These are phyloP conservation scores for Sinocyclocheilus anophthalmus DNA, from an alignment of 2,113 vertebrate species.

Conservation along the genomic window DNA sequence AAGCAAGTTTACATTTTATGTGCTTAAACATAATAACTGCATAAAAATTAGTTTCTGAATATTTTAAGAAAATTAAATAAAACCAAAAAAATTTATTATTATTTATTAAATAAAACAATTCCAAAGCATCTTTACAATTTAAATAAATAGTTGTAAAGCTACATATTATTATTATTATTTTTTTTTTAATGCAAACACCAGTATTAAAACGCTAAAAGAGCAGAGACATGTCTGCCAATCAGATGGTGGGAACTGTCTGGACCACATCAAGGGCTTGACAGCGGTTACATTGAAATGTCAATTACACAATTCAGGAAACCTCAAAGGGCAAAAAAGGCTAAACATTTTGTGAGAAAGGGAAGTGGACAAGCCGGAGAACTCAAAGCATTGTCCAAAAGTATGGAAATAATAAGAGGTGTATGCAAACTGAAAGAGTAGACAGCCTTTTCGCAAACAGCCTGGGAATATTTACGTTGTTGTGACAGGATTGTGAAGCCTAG, in stretches of 20 bases:
- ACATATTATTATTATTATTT: too few species aligned
- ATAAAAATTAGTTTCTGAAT: background rate
- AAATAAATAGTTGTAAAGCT: too few species aligned
- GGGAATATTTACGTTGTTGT: conserved; percentile 33
- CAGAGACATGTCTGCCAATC: background rate
- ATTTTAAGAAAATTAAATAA: too few species aligned
- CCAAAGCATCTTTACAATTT: too few species aligned
- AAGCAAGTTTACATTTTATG: background rate
- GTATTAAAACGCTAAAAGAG: background rate
- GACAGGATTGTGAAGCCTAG: conserved; percentile 1
- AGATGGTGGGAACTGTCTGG: conserved; percentile 9
- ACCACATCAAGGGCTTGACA: conserved; percentile 3
- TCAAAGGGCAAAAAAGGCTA: background rate
- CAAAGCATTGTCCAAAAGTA: background rate
- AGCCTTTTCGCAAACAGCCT: conserved; percentile 30
- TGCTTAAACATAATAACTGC: background rate
- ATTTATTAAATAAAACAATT: too few species aligned
- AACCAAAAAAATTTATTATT: too few species aligned
- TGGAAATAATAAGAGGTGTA: conserved; percentile 7
- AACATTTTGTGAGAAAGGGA: background rate
- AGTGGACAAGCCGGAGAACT: background rate
- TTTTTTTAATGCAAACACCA: background rate
- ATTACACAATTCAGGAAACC: conserved; percentile 31
- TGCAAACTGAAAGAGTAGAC: conserved; percentile 13
- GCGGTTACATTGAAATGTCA: conserved; percentile 13